Percentiles rank a stretch among this genome's conserved stretches.
These are phyloP conservation scores for Eupeodes corollae DNA, from an alignment of 1,140 invertebrate species.

Conservation along the genomic window DNA sequence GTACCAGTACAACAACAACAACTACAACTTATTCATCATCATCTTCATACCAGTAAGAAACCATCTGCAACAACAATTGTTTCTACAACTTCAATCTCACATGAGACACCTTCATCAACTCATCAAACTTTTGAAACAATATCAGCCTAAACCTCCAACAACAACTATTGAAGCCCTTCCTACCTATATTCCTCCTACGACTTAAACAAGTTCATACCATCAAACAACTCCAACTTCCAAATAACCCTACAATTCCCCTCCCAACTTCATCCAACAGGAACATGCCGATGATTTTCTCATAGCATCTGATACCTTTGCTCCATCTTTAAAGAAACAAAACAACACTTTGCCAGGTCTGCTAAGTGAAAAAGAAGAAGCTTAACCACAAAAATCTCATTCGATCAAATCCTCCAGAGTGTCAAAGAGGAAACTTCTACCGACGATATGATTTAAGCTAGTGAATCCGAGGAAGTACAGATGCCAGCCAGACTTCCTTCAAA, in stretches of 20 bases:
- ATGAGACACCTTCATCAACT: too few species aligned
- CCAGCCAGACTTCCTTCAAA: too few species aligned
- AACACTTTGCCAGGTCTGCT: constrained; percentile 6
- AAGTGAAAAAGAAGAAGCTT: constrained; percentile 4
- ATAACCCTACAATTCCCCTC: constrained; percentile 3
- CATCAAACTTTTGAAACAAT: too few species aligned
- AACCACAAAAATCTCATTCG: constrained; percentile 22
- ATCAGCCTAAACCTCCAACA: too few species aligned
- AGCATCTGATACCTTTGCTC: not conserved
- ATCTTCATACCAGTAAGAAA: constrained; percentile 3
- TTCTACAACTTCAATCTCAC: constrained; percentile 16
- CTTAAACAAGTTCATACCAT: too few species aligned
- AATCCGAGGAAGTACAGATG: not conserved
- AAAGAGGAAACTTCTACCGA: constrained; percentile 14
- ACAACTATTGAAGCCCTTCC: too few species aligned
- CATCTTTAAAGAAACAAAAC: not conserved
- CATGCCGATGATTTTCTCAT: constrained; percentile 11
- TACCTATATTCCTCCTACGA: too few species aligned
- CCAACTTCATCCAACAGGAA: constrained; percentile 11
- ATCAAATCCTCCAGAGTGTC: constrained; percentile 25
- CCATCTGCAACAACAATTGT: too few species aligned
- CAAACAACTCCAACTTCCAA: constrained; percentile 16
- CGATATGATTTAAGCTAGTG: not conserved
- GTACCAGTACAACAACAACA: constrained; percentile 25
- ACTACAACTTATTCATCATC: constrained; percentile 17